phyloP scores from a whole-genome alignment of 2,113 vertebrate species.

The Odontophorus gujanensis region DNA sequence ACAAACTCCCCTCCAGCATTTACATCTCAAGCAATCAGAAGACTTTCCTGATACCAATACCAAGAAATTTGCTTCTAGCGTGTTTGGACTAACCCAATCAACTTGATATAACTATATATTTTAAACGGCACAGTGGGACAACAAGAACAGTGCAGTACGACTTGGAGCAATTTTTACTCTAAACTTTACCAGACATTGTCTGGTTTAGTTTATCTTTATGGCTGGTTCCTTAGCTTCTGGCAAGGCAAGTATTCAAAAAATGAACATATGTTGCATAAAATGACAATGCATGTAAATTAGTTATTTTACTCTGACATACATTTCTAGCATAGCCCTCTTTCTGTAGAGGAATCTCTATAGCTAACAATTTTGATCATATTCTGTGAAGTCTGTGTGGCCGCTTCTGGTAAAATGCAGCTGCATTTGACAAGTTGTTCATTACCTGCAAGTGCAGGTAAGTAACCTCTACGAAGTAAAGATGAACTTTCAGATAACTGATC shows the following conservation, averaged over 20 bases:
- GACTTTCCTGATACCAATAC: neutral
- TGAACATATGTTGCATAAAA: slow-evolving; percentile 79
- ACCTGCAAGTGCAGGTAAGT: slow-evolving; percentile 5
- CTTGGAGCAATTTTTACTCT: slow-evolving; percentile 62
- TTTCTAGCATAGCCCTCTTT: slow-evolving; percentile 20
- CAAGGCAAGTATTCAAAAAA: slow-evolving; percentile 75
- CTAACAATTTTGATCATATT: neutral
- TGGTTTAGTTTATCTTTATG: slow-evolving; percentile 76
- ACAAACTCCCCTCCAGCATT: neutral
- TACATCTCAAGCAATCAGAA: slow-evolving; percentile 9
- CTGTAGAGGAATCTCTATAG: neutral
- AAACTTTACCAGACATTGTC: slow-evolving; percentile 76
- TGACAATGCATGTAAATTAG: slow-evolving; percentile 78
- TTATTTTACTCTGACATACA: slow-evolving; percentile 66
- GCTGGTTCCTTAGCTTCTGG: slow-evolving; percentile 75
- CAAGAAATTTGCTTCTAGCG: neutral
- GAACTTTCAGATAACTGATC: neutral
- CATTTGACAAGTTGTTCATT: neutral
- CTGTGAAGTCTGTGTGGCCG: neutral
- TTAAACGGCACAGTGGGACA: slow-evolving; percentile 9
- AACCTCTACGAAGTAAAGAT: neutral
- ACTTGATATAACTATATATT: slow-evolving; percentile 11
- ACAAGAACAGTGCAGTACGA: slow-evolving; percentile 14
- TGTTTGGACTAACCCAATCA: slow-evolving; percentile 54
- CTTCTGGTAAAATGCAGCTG: neutral